Base-by-base conservation (phyloP, 2,888 invertebrate genomes). In the Leptothorax acervorum region DNA sequence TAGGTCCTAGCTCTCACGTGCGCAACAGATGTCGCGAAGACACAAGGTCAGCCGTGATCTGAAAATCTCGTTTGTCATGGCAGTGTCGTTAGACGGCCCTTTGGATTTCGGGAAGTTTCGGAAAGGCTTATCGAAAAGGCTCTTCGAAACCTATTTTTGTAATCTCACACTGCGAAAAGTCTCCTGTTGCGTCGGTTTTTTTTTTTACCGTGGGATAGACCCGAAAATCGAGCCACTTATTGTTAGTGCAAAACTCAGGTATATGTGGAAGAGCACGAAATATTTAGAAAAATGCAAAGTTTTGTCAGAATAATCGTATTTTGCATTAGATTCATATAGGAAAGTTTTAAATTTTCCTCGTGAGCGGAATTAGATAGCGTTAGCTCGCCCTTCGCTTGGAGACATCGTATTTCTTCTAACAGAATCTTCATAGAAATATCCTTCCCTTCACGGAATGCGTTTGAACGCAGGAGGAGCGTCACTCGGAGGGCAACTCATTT, bases 11-110 rank as follows among this genome's bases (percentile, higher is more conserved):
- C 88, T 92, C 90, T 90, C 92, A 92, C 88, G 90, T 91, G 92
- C 87, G 92, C 92, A 92, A 92, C 92, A 92, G 92, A 92, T 92
- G 92, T 91, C 78, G 83, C 85, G 85, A 88, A 89, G 89, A 87
- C 87, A 62, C 73, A 87, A 66, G 81, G 65, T 71, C 79, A 68
- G 35, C 75, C 75, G 76, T 83, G 82, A 85, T 86, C 82, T 65
- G 84, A 88, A 86, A 12, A 86, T 90, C 88, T 87, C 82, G 82
- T 81, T 73, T 31, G 53, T 45, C 23, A 62, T 35, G 35, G 18
- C 12, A 57, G 3, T 18, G 57, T 9, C 68, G 31, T 53, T 45
- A 53, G 9, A 3, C 39, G 11, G 23, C 8, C 3, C 15, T 63
- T 71, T 8, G 55, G 1, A 28, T 45, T 66, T 66, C 18, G 4